A percentile compares a stretch with the other conserved stretches of the same genome.
phyloP scores from a whole-genome alignment of 1,140 invertebrate species.

The Caenorhabditis inopinata region DNA sequence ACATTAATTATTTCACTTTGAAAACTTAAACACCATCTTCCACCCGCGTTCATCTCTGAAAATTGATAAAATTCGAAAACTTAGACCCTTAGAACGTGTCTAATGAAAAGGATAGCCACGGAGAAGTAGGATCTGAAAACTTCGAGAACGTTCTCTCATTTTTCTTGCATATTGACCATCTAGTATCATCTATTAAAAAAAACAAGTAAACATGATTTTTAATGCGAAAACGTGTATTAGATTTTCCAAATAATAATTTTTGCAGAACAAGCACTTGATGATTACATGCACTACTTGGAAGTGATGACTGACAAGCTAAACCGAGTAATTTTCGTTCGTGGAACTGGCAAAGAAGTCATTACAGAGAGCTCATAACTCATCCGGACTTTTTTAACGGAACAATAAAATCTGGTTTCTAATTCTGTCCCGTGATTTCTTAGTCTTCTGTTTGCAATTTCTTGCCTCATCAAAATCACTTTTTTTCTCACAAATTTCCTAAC shows the following conservation, averaged over 20 bases:
- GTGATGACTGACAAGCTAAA: slow-evolving; percentile 94
- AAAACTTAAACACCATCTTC: no score
- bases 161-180: no score
- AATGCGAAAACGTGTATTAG: background rate
- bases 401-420: background rate
- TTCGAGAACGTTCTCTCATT: no score
- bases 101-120: no score
- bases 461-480: background rate
- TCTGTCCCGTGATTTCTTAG: background rate
- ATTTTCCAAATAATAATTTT: background rate
- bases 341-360: slow-evolving; percentile 95
- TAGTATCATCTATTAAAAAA: no score
- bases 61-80: no score
- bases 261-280: slow-evolving; percentile 47
- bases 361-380: slow-evolving; percentile 87
- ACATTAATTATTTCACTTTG: no score
- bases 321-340: slow-evolving; percentile 92
- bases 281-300: slow-evolving; percentile 71
- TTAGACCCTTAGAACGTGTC: no score
- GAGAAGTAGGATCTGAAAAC: no score
- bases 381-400: background rate
- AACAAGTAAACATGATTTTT: background rate
- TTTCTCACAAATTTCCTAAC: background rate
- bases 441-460: background rate
- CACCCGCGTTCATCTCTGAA: no score